Evolutionary conservation across 2,888 invertebrate species (phyloP).

Genomic region (Cyrtodaria siliqua): DNA sequence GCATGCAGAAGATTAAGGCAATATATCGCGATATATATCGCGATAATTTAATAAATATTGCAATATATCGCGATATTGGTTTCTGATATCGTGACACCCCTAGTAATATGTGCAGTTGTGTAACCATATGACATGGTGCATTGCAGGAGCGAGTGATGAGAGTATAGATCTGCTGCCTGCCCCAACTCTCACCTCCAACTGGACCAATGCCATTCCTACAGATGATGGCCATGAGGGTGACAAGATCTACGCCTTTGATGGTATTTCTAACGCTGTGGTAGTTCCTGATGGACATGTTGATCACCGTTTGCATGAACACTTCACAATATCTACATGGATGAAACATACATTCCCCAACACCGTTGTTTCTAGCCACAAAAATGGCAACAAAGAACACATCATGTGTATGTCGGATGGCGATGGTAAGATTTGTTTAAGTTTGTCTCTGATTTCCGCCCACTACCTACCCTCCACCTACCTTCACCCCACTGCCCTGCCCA

Average conservation of each 20-base stretch:
- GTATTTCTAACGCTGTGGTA: conserved; percentile 93
- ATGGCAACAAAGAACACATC: conserved; percentile 94
- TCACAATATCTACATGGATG: conserved; percentile 98
- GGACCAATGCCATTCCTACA: conserved; percentile 93
- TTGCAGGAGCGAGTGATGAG: conserved; percentile 91
- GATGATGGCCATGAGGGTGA: conserved; percentile 94
- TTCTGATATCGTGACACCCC: too few species aligned
- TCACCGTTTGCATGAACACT: conserved; percentile 92
- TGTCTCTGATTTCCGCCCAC: too few species aligned
- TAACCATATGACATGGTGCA: too few species aligned
- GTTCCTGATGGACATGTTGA: conserved; percentile 87
- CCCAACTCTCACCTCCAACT: conserved; percentile 91
- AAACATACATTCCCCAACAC: conserved; percentile 91
- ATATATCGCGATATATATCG: too few species aligned
- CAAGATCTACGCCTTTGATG: conserved; percentile 98
- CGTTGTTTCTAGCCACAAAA: conserved; percentile 77
- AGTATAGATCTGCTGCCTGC: conserved; percentile 95
- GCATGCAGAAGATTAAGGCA: too few species aligned
- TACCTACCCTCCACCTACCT: too few species aligned
- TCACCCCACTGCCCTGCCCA: too few species aligned
- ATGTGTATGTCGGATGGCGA: conserved; percentile 99
- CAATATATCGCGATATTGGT: too few species aligned
- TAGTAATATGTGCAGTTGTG: too few species aligned
- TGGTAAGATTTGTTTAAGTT: conserved; percentile 92
- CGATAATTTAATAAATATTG: too few species aligned